Percentiles rank a stretch among this genome's conserved stretches.
These are phyloP conservation scores for Saccostrea cuccullata DNA, from an alignment of 1,140 invertebrate genomes.

Conservation along the genomic window DNA sequence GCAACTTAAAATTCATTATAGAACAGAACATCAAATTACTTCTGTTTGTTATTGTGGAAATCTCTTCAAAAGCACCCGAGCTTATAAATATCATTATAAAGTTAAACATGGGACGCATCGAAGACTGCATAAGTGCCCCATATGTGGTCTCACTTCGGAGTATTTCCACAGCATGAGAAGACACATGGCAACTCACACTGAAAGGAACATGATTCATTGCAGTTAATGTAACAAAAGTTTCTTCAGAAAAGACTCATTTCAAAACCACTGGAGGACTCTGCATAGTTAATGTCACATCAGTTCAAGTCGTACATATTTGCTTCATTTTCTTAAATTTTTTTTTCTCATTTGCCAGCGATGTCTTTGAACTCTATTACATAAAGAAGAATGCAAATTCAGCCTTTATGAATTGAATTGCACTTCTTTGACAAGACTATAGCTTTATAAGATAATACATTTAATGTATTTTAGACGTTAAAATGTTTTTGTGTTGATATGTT, in stretches of 20 bases:
- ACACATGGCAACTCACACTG: conserved; percentile 25
- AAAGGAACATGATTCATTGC: not conserved
- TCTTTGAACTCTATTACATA: too few species aligned
- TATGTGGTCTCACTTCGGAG: conserved; percentile 5
- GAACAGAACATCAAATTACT: not conserved
- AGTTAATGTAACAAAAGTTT: not conserved
- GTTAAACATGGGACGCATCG: not conserved
- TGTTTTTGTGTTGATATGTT: not conserved
- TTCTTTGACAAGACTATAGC: too few species aligned
- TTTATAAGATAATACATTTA: too few species aligned
- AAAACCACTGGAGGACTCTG: conserved; percentile 2
- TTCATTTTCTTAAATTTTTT: too few species aligned
- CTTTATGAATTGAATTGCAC: too few species aligned
- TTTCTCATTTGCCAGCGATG: too few species aligned
- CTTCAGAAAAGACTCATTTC: not conserved
- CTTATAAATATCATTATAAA: conserved; percentile 17
- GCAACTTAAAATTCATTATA: conserved; percentile 17
- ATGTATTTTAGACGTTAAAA: not conserved
- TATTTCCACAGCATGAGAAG: conserved; percentile 12
- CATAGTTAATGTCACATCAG: not conserved
- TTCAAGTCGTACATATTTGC: too few species aligned
- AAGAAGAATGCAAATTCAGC: too few species aligned
- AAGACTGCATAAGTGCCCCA: not conserved
- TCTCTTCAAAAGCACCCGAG: not conserved
- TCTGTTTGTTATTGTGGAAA: not conserved